Conservation (phyloP, 2,113 vertebrate genomes). For the Phrynosoma platyrhinos region DNA sequence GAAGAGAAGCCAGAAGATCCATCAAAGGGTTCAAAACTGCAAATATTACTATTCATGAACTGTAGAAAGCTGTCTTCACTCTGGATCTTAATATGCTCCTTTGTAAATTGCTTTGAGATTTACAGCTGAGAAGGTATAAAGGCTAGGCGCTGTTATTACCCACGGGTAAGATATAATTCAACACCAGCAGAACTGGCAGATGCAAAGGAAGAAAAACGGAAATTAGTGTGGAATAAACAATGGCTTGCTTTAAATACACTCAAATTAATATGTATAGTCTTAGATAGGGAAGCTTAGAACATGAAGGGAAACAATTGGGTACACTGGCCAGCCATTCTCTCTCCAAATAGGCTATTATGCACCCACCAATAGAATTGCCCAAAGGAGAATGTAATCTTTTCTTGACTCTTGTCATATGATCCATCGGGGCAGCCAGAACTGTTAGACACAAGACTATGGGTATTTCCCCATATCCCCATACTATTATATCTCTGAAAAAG, state of each 20-base stretch:
- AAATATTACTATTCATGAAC: slow-evolving; percentile 47
- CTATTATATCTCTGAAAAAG: neutral
- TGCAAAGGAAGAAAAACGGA: neutral
- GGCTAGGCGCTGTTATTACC: slow-evolving; percentile 29
- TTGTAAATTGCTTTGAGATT: slow-evolving; percentile 49
- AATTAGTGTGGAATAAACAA: slow-evolving; percentile 30
- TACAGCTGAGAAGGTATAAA: slow-evolving; percentile 37
- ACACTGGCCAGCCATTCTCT: neutral
- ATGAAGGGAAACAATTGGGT: neutral
- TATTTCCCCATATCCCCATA: neutral
- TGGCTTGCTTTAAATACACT: neutral
- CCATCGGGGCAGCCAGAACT: neutral
- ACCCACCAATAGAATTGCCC: neutral
- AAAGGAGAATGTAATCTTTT: neutral
- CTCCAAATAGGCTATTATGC: neutral
- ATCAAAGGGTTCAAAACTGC: slow-evolving; percentile 31
- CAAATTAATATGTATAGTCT: neutral
- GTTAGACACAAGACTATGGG: neutral
- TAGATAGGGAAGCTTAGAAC: neutral
- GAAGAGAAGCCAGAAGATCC: slow-evolving; percentile 18
- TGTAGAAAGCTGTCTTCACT: slow-evolving; percentile 17
- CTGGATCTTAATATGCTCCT: slow-evolving; percentile 37
- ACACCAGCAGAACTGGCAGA: slow-evolving; percentile 21
- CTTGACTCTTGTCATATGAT: neutral
- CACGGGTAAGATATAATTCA: slow-evolving; percentile 40